These are phyloP conservation scores for Watsonalla binaria DNA, from an alignment of 2,888 invertebrate species.

Conservation along the genomic window DNA sequence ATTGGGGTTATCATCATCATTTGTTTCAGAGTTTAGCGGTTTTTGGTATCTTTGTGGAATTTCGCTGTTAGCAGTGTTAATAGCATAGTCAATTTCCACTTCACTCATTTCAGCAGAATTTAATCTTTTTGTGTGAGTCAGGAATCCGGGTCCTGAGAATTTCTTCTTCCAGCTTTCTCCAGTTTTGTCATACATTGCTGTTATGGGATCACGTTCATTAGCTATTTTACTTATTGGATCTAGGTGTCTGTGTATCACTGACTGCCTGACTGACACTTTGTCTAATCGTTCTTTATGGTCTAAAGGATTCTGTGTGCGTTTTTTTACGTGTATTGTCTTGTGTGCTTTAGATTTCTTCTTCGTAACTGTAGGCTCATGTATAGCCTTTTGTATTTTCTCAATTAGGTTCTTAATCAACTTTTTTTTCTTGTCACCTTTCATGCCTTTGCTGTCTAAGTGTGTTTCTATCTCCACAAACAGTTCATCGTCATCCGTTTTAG, in stretches of 20 bases:
- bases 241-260: conserved; percentile 36
- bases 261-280: conserved; percentile 25
- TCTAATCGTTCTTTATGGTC: conserved; percentile 23
- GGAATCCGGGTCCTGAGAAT: conserved; percentile 36
- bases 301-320: conserved; percentile 52
- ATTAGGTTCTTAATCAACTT: conserved; percentile 53
- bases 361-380: conserved; percentile 32
- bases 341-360: conserved; percentile 24
- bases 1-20: conserved; percentile 23
- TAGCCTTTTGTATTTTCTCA: conserved; percentile 61
- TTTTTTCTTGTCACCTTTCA: conserved; percentile 58
- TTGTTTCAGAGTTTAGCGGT: conserved; percentile 42
- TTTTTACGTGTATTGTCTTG: conserved; percentile 43
- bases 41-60: conserved; percentile 56
- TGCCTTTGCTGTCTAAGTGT: conserved; percentile 59
- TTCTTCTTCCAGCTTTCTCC: conserved; percentile 38
- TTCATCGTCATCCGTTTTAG: conserved; percentile 50
- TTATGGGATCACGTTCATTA: conserved; percentile 16
- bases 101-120: conserved; percentile 57
- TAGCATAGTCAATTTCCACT: conserved; percentile 45
- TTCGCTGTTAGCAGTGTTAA: conserved; percentile 25
- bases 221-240: conserved; percentile 46
- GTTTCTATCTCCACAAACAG: conserved; percentile 69
- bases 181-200: conserved; percentile 26
- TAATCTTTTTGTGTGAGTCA: conserved; percentile 41